phyloP scores from a whole-genome alignment of 2,113 vertebrate genomes.

The Engystomops pustulosus region DNA sequence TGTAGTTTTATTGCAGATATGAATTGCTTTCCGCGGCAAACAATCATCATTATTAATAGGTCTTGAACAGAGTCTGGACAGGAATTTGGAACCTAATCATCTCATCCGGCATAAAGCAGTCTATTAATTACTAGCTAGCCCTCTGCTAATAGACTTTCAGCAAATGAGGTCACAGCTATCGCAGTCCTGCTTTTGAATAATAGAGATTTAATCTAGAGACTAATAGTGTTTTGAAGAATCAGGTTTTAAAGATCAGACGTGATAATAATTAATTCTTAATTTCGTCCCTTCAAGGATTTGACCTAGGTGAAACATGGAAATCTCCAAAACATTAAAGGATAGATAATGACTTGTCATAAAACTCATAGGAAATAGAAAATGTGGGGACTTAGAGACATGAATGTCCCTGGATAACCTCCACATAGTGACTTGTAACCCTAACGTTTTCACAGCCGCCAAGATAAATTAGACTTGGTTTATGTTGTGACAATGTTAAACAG shows the following conservation, averaged over 20 bases:
- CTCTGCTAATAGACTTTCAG: slow-evolving; percentile 57
- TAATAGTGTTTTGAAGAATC: slow-evolving; percentile 63
- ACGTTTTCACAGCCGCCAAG: slow-evolving; percentile 46
- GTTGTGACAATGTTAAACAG: slow-evolving; percentile 40
- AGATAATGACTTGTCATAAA: slow-evolving; percentile 58
- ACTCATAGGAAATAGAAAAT: slow-evolving; percentile 27
- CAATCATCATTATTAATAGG: slow-evolving; percentile 54
- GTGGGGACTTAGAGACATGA: slow-evolving; percentile 33
- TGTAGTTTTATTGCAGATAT: slow-evolving; percentile 33
- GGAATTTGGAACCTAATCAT: slow-evolving; percentile 48
- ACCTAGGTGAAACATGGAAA: slow-evolving; percentile 57
- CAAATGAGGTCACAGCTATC: slow-evolving; percentile 61
- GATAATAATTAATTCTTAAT: slow-evolving; percentile 65
- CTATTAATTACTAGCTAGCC: slow-evolving; percentile 52
- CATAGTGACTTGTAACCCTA: slow-evolving; percentile 48
- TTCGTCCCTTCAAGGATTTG: slow-evolving; percentile 12
- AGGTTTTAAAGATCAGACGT: slow-evolving; percentile 62
- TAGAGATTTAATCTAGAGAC: slow-evolving; percentile 59
- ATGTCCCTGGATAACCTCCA: slow-evolving; percentile 42
- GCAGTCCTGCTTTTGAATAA: slow-evolving; percentile 64
- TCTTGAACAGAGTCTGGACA: slow-evolving; percentile 15
- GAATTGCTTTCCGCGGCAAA: slow-evolving; percentile 19
- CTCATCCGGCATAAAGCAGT: slow-evolving; percentile 41
- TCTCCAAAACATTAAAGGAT: slow-evolving; percentile 51
- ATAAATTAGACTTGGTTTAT: slow-evolving; percentile 46